Evolutionary conservation across 2,113 vertebrate genomes (phyloP).

Genomic region (Choloepus hoffmanni): DNA sequence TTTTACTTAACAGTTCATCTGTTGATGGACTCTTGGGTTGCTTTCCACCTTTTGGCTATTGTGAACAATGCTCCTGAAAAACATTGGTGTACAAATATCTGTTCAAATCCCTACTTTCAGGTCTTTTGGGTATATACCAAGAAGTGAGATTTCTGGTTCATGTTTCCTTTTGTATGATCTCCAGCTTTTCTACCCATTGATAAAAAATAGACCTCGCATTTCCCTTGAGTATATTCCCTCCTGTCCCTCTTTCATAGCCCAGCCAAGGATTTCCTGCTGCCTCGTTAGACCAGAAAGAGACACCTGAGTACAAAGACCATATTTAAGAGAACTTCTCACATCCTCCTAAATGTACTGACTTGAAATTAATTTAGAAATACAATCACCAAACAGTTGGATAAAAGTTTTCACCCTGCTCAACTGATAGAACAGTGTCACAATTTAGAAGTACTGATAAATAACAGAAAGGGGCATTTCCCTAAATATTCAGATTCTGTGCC

Average conservation of each 20-base stretch:
- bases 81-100: too few species aligned
- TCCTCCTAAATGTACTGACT: background rate
- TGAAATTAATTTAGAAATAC: constrained; percentile 72
- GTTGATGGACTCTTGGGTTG: too few species aligned
- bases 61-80: too few species aligned
- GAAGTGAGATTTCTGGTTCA: too few species aligned
- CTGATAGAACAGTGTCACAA: constrained; percentile 20
- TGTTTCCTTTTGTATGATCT: background rate
- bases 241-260: background rate
- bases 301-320: background rate
- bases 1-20: too few species aligned
- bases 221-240: background rate
- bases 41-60: too few species aligned
- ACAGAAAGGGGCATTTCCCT: constrained; percentile 60
- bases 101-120: too few species aligned
- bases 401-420: constrained; percentile 30
- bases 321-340: background rate
- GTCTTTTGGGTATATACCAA: too few species aligned
- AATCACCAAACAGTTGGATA: constrained; percentile 45
- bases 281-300: background rate
- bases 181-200: background rate
- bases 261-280: background rate
- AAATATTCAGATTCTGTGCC: constrained; percentile 74
- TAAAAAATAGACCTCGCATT: background rate
- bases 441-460: constrained; percentile 70